Conservation (phyloP, 1,140 invertebrate species). For the Stratiolaelaps scimitus region DNA sequence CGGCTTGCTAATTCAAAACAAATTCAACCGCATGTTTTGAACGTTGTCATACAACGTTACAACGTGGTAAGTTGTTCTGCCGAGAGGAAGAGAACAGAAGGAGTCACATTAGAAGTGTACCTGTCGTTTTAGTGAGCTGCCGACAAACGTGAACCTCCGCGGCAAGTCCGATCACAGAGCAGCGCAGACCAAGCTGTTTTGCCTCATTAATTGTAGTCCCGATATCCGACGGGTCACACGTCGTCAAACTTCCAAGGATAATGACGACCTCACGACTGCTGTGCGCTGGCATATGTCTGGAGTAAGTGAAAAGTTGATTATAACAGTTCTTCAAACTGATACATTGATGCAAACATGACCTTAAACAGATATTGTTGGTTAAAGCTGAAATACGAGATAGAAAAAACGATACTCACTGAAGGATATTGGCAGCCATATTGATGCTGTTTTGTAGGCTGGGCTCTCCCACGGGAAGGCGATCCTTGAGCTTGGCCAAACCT, state of each 20-base stretch:
- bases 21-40: too few species aligned
- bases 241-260: constrained; percentile 81
- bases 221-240: constrained; percentile 90
- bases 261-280: constrained; percentile 59
- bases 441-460: constrained; percentile 88
- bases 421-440: constrained; percentile 65
- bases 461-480: constrained; percentile 56
- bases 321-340: too few species aligned
- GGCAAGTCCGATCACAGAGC: constrained; percentile 82
- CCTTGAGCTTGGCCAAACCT: constrained; percentile 40
- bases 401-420: constrained; percentile 46
- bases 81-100: too few species aligned
- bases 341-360: too few species aligned
- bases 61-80: too few species aligned
- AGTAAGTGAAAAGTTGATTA: constrained; percentile 25
- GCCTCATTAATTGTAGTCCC: constrained; percentile 66
- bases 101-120: not conserved
- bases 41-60: too few species aligned
- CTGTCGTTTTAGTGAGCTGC: constrained; percentile 65
- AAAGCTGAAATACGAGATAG: not conserved
- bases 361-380: too few species aligned
- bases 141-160: constrained; percentile 88
- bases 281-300: constrained; percentile 70
- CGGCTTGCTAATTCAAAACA: too few species aligned
- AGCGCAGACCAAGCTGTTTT: constrained; percentile 53